Evolutionary conservation across 2,888 invertebrate species (phyloP).

Genomic region (Platerodrilus igneus): DNA sequence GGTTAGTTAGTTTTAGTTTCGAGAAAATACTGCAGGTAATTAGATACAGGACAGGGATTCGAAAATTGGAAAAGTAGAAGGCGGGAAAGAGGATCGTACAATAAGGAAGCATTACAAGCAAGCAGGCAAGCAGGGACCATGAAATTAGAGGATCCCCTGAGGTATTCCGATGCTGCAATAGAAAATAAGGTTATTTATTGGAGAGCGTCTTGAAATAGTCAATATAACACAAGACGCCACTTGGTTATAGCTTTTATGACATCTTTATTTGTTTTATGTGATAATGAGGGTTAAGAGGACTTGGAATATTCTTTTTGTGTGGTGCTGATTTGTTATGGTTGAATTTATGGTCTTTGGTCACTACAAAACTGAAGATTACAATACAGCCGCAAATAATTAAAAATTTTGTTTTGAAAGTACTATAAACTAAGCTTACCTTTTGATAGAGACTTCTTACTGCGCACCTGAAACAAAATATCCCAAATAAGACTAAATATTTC

Average conservation of each 20-base stretch:
- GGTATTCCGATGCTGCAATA: slow-evolving; percentile 35
- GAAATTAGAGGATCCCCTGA: slow-evolving; percentile 44
- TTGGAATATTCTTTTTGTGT: slow-evolving; percentile 27
- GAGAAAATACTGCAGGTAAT: slow-evolving; percentile 45
- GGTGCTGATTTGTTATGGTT: slow-evolving; percentile 19
- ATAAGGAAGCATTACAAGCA: no score
- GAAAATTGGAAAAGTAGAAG: slow-evolving; percentile 41
- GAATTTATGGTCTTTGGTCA: no score
- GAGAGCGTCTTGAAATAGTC: slow-evolving; percentile 27
- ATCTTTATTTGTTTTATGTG: slow-evolving; percentile 33
- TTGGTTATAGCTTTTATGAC: slow-evolving; percentile 30
- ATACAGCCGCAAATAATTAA: no score
- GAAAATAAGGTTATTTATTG: slow-evolving; percentile 40
- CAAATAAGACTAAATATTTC: no score
- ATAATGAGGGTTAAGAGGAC: slow-evolving; percentile 30
- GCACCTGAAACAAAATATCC: no score
- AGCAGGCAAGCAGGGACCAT: no score
- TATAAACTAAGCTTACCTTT: no score
- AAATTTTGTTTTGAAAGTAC: no score
- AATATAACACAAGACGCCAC: slow-evolving; percentile 30
- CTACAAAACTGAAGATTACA: no score
- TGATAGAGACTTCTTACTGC: no score
- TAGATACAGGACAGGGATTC: slow-evolving; percentile 44
- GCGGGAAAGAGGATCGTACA: no score
- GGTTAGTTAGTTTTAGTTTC: slow-evolving; percentile 34